Conservation (phyloP, 1,140 invertebrate genomes). For the Zaprionus kolodkinae region DNA sequence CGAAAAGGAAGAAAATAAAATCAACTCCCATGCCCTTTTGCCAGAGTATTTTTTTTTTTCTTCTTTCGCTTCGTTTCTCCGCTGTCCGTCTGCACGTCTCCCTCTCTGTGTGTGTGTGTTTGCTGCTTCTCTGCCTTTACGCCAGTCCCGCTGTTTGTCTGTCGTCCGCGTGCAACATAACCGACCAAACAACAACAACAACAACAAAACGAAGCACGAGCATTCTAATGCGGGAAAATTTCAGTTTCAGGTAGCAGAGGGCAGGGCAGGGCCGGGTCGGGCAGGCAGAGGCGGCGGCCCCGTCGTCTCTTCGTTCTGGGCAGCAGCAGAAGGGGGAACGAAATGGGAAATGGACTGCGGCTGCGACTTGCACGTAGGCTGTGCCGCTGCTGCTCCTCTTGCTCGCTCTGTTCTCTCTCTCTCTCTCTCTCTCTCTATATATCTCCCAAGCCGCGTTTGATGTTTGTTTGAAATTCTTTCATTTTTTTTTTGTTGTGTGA, state of each 20-base stretch:
- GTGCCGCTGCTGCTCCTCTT: neutral
- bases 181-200: conserved; percentile 39
- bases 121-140: neutral
- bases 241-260: conserved; percentile 73
- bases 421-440: neutral
- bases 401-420: neutral
- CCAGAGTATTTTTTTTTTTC: conserved; percentile 41
- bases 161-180: conserved; percentile 72
- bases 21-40: conserved; percentile 52
- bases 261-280: conserved; percentile 13
- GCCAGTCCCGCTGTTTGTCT: conserved; percentile 33
- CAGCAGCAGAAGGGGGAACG: conserved; percentile 31
- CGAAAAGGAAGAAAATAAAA: conserved; percentile 53
- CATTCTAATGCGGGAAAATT: conserved; percentile 80
- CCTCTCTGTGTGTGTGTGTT: conserved; percentile 24
- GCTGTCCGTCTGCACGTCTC: neutral
- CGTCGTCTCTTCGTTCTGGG: conserved; percentile 25
- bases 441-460: conserved; percentile 26
- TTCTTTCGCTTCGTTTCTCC: conserved; percentile 13
- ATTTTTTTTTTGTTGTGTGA: conserved; percentile 33
- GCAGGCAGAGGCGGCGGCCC: conserved; percentile 19
- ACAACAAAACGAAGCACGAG: conserved; percentile 48
- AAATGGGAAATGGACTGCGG: conserved; percentile 48
- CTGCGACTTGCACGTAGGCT: conserved; percentile 41
- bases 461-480: conserved; percentile 60